Percentiles rank a stretch among this genome's conserved stretches.
Conservation (phyloP, 2,888 invertebrate species). For the Therioaphis trifolii region DNA sequence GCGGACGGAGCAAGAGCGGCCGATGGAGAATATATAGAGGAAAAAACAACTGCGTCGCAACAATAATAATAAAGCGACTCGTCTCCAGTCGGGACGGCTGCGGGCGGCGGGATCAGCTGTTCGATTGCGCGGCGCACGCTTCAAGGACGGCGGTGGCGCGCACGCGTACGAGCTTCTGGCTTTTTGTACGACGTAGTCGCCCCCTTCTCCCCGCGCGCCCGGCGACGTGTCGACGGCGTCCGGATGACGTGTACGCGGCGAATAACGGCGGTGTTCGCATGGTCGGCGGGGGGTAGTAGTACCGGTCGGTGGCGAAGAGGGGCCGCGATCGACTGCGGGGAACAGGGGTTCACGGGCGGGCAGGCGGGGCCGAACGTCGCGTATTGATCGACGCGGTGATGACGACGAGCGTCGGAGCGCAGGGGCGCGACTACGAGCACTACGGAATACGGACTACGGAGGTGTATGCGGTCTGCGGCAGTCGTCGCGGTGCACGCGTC, state of each 20-base stretch:
- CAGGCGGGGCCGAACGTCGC: neutral
- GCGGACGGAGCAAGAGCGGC: neutral
- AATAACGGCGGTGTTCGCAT: neutral
- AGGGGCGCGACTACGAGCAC: neutral
- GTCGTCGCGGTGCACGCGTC: too few relatives aligned
- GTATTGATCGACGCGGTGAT: neutral
- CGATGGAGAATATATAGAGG: too few relatives aligned
- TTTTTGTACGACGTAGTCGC: neutral
- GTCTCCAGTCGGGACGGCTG: conserved; percentile 44
- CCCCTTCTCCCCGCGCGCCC: neutral
- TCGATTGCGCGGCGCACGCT: conserved; percentile 12
- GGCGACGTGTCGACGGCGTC: neutral
- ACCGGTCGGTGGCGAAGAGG: neutral
- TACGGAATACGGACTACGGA: too few relatives aligned
- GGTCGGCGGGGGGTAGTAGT: too few relatives aligned
- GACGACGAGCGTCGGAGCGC: neutral
- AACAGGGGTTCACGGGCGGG: too few relatives aligned
- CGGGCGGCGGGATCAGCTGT: conserved; percentile 50
- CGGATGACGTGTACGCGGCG: conserved; percentile 5
- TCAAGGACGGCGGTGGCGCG: conserved; percentile 47
- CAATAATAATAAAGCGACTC: conserved; percentile 52
- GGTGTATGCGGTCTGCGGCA: too few relatives aligned
- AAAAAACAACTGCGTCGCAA: conserved; percentile 56
- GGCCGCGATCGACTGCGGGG: neutral
- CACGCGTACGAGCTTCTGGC: neutral